A percentile compares a stretch with the other conserved stretches of the same genome.
These are phyloP conservation scores for Haliclona indistincta DNA, from an alignment of 37 sponge, comb jelly and placozoan species.

Conservation along the genomic window DNA sequence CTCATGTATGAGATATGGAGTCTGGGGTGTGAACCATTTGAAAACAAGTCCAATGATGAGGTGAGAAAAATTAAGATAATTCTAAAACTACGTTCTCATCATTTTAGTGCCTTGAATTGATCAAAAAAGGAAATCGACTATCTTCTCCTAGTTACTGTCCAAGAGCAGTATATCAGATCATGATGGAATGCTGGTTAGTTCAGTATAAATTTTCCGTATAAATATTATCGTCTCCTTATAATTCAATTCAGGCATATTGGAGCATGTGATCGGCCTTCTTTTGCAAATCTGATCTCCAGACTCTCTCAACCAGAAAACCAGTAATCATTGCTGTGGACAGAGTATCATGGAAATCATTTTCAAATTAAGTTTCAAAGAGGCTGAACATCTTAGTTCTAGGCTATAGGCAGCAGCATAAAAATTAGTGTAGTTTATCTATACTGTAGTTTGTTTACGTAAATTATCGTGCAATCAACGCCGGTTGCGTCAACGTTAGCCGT, in stretches of 20 bases:
- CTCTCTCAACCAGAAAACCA: slow-evolving; percentile 7
- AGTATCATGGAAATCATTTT: too few species aligned
- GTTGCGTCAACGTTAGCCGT: too few species aligned
- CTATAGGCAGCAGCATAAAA: too few species aligned
- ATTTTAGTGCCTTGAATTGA: too few species aligned
- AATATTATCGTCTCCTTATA: too few species aligned
- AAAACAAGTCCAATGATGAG: background rate
- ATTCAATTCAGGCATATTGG: slow-evolving; percentile 10
- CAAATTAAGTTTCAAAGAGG: too few species aligned
- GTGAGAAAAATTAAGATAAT: background rate
- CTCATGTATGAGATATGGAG: slow-evolving; percentile 11
- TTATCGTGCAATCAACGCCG: too few species aligned
- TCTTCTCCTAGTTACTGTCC: slow-evolving; percentile 7
- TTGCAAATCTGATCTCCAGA: slow-evolving; percentile 1
- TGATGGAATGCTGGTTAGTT: background rate
- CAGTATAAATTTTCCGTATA: background rate
- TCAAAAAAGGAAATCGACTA: background rate
- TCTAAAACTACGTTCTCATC: too few species aligned
- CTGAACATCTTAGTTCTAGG: too few species aligned
- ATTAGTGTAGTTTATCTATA: too few species aligned
- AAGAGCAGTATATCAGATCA: slow-evolving; percentile 3
- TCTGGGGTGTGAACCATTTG: slow-evolving; percentile 7
- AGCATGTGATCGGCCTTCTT: slow-evolving; percentile 13
- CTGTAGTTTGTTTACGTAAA: too few species aligned
- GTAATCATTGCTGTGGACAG: too few species aligned